Base-by-base conservation (phyloP, 2,113 vertebrate species). In the Gobio gobio region DNA sequence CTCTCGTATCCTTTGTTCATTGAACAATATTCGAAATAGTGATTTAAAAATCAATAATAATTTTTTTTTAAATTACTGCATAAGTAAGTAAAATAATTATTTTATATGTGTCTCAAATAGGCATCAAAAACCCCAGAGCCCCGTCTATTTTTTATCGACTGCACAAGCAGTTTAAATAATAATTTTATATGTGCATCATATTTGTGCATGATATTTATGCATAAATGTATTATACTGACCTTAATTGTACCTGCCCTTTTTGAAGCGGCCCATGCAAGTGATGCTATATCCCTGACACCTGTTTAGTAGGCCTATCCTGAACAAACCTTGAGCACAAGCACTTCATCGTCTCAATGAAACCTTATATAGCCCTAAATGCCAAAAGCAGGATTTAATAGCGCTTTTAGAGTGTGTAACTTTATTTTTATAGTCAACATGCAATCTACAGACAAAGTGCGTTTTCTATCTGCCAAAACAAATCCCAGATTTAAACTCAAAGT, bases 311-410 rank as follows among this genome's bases (percentile, higher is more conserved):
- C 18, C 66, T 54, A 20, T 78, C 33, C 33, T 78, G 33, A 78
- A 61, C 12, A 64, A 43, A 80, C 58, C 40, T 10, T 43, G 22
- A 45, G 58, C 58, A 78, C 76, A 78, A 61, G 76, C 4, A 79
- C 22, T 61, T 45, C 12, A 47, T 80, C 63, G 61, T 82, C 61
- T 36, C 26, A 54, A 20, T 68, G 40, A 79, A 79, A 79, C n/a
- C 33, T 49, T 80, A 49, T 29, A 49, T 56, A 4, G 47, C 61
- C 24, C 61, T 68, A 51, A 54, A 82, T 68, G n/a, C 10, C 49
- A 68, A 51, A 68, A 10, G 5, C 9, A 14, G 45, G 45, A 82
- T 68, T 36, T 68, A 36, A 68, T 64, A 20, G 58, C 16, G 14
- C 36, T 61, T 79, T 79, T 63, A 56, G 22, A 43, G 24, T 33